Evolutionary conservation across 2,888 invertebrate genomes (phyloP), one percentile per base, ranked within the genome.

Genomic region (Orthosia gothica): DNA sequence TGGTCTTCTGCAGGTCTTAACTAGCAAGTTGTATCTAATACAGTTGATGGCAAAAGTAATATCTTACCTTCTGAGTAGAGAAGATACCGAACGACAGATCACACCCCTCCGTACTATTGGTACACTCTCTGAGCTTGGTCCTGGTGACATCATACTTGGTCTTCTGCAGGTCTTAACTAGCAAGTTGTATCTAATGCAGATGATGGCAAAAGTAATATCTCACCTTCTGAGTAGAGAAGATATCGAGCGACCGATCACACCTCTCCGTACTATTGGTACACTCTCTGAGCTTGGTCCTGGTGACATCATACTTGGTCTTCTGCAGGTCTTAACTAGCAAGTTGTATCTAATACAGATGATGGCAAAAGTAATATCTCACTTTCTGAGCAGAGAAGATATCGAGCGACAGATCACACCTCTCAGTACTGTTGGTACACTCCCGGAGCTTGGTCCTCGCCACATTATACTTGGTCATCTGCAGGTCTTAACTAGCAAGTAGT

Each of bases 391-490:
- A 98, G 88, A 98, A 98, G 87, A 98, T 97, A 57, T 97, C 97
- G 7, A 98, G 95, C 0, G 97, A 95, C 82, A 98, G 91, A 0
- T 97, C 96, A 84, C 98, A 98, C 26, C 97, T 93, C 0, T 94
- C 93, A 0, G 98, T 97, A 47, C 96, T 96, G 91, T 98, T 98
- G 64, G 96, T 93, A 90, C 98, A 98, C 32, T 97, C 95, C 9
- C 97, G 93, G 0, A 98, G 95, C 0, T 97, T 95, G 64, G 97
- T 96, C n/a, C 97, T 93, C 0, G 97, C 97, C 3, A 98, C 97
- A 89, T 98, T 97, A 91, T 98, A 98, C 12, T 97, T 95, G 0
- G 97, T 97, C 94, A 98, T 98, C 89, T n/a, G n/a, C n/a, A n/a
- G n/a, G n/a, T n/a, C n/a, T n/a, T n/a, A n/a, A n/a, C n/a, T n/a